Evolutionary conservation across 2,113 vertebrate species (phyloP).

Genomic region (Cyanoliseus patagonus): DNA sequence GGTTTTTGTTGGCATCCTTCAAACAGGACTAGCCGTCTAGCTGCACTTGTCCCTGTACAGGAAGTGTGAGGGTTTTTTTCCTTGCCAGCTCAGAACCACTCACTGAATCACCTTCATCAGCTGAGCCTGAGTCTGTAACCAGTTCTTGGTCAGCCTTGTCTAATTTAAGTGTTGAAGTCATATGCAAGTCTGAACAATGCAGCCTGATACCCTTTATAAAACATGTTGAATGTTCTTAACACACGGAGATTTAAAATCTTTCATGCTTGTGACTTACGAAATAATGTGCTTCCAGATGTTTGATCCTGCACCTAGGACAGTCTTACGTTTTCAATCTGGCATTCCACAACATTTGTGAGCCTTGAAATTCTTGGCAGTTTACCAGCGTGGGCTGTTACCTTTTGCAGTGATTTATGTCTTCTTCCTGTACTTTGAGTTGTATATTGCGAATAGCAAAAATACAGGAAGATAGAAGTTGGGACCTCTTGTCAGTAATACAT

Average conservation of each 20-base stretch:
- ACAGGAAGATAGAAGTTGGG: background rate
- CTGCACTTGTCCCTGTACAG: constrained; percentile 17
- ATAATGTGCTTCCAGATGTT: background rate
- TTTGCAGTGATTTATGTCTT: constrained; percentile 18
- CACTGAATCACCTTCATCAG: constrained; percentile 62
- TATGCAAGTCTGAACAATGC: constrained; percentile 5
- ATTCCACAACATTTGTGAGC: background rate
- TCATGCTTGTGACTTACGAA: background rate
- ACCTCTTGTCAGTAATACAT: background rate
- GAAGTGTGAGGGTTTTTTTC: constrained; percentile 39
- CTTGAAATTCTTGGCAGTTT: constrained; percentile 4
- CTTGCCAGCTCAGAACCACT: constrained; percentile 52
- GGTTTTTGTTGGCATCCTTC: background rate
- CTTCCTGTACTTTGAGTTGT: background rate
- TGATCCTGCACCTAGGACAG: background rate
- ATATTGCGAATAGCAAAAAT: background rate
- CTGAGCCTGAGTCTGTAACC: constrained; percentile 51
- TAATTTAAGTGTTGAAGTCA: constrained; percentile 13
- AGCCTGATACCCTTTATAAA: background rate
- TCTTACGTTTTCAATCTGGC: background rate
- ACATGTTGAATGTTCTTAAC: background rate
- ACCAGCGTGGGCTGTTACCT: background rate
- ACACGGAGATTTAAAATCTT: background rate
- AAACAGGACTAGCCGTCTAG: background rate
- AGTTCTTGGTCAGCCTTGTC: background rate